Evolutionary conservation across 2,797 vertebrate genomes (phyloP).

Genomic region (Acanthurus leucopareius): DNA sequence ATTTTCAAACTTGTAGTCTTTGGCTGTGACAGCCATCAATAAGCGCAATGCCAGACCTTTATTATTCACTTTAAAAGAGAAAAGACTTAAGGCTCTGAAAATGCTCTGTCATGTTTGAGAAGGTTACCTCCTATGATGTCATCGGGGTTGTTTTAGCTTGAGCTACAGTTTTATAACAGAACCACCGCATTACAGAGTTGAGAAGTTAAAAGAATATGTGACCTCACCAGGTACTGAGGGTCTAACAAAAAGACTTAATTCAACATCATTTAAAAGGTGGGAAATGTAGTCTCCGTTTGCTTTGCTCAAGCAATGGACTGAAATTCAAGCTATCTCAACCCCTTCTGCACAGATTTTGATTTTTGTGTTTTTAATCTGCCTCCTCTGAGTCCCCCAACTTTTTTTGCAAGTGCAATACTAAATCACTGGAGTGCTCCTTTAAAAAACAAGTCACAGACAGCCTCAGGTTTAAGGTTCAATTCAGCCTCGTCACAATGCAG

Average conservation of each 20-base stretch:
- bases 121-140: background rate
- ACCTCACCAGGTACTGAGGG: background rate
- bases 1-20: background rate
- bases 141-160: background rate
- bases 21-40: background rate
- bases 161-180: background rate
- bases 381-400: background rate
- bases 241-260: background rate
- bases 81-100: background rate
- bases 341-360: background rate
- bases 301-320: background rate
- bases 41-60: background rate
- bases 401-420: slow-evolving; percentile 6
- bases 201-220: background rate
- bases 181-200: background rate
- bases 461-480: slow-evolving; percentile 43
- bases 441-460: slow-evolving; percentile 45
- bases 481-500: slow-evolving; percentile 46
- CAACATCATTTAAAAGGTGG: background rate
- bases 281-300: background rate
- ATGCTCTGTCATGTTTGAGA: background rate
- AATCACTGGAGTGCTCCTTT: slow-evolving; percentile 19
- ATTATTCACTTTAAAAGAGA: background rate
- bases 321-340: background rate
- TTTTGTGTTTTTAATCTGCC: background rate